These are phyloP conservation scores for Picus viridis DNA, from an alignment of 2,797 vertebrate genomes.

Conservation along the genomic window DNA sequence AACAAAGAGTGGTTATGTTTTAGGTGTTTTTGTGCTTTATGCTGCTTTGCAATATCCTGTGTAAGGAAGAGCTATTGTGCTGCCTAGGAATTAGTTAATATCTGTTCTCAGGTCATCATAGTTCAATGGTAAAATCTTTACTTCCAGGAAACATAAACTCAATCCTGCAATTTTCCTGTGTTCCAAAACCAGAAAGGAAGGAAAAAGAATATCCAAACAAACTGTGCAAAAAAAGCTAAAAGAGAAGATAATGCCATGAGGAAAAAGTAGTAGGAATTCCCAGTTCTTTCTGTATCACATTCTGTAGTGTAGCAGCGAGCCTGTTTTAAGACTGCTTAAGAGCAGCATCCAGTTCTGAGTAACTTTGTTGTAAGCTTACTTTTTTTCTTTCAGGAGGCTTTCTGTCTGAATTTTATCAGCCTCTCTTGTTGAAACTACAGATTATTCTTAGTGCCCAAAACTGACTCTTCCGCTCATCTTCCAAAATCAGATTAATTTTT, in stretches of 20 bases:
- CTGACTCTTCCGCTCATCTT: not conserved
- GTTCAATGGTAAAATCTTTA: not conserved
- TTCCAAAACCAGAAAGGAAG: not conserved
- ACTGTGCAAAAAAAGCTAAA: not conserved
- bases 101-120: not conserved
- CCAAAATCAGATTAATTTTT: not conserved
- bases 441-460: not conserved
- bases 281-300: not conserved
- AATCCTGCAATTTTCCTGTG: not conserved
- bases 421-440: not conserved
- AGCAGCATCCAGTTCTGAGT: accelerated
- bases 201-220: not conserved
- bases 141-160: not conserved
- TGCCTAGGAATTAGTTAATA: not conserved
- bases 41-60: not conserved
- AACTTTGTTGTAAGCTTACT: not conserved
- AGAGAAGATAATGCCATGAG: not conserved
- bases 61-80: not conserved
- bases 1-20: not conserved
- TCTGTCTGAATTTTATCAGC: not conserved
- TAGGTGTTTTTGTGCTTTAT: not conserved
- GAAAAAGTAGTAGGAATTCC: not conserved
- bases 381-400: not conserved
- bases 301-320: not conserved
- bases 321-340: not conserved